Base-by-base conservation (phyloP, 2,113 vertebrate genomes). In the Hippopotamus amphibius region DNA sequence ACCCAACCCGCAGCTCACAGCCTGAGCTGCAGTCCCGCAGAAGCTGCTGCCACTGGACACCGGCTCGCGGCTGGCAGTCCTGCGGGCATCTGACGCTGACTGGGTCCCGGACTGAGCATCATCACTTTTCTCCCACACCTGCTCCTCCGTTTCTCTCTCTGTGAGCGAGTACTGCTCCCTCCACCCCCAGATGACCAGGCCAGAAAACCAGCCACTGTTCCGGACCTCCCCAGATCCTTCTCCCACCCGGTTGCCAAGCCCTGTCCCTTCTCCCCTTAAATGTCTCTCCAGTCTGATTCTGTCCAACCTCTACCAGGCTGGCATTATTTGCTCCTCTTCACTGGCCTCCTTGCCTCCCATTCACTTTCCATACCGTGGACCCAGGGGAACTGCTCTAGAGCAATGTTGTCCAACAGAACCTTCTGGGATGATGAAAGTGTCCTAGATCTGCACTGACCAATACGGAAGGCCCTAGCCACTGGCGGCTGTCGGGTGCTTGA, bases 21-120 rank as follows among this genome's bases (percentile, higher is more conserved):
- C 17, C 28, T 30, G 7, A 41, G 69, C 66, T 59, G 4, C 26
- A 22, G 57, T 24, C 7, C 16, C 24, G 1, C 2, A 6, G 43
- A 11, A 8, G 14, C 33, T 14, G 0, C 19, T 0, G 17, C n/a
- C 46, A 33, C 3, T 12, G 22, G 55, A 24, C 16, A 7, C 8
- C 0, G 0, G 48, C 24, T 61, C 0, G 0, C 2, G n/a, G 48
- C 33, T 9, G 6, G 50, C 6, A 5, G 13, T 43, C 41, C 57
- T 7, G 3, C 5, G 4, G 48, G 53, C 26, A 30, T 46, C 33
- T 28, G 46, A 37, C 0, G 2, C 53, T n/a, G 90, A 10, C 57
- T 1, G 2, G 2, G 19, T 5, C 57, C 41, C 10, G 66, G 15
- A 46, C 30, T 5, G 22, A 48, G 74, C 5, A 12, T 2, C 1